Percentiles rank a stretch among this genome's conserved stretches.
Conservation (phyloP, 2,888 invertebrate species). For the Nasonovia ribisnigri region DNA sequence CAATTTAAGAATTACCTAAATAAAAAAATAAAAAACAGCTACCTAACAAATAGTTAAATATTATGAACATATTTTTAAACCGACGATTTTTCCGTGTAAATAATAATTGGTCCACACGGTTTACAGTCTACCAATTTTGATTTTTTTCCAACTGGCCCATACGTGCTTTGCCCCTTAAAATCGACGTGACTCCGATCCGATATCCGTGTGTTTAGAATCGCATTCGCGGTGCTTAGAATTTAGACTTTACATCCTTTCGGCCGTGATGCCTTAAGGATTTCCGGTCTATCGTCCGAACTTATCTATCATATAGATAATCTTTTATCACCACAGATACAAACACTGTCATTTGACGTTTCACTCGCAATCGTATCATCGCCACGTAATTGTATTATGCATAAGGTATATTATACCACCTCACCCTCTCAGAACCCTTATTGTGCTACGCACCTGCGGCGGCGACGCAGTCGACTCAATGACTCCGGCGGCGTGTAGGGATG, state of each 20-base stretch:
- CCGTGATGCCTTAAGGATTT: neutral
- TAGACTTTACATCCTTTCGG: neutral
- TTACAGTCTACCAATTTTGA: neutral
- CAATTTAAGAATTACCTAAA: neutral
- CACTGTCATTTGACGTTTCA: neutral
- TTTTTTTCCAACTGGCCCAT: neutral
- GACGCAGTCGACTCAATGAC: slow-evolving; percentile 20
- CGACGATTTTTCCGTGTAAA: neutral
- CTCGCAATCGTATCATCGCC: neutral
- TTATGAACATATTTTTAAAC: neutral
- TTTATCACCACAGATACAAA: neutral
- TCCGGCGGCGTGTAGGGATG: neutral
- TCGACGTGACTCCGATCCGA: neutral
- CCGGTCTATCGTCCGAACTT: neutral
- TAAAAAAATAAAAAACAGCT: neutral
- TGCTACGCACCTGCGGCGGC: neutral
- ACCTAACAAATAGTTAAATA: neutral
- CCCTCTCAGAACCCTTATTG: neutral
- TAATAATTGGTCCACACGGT: neutral
- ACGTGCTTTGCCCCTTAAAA: neutral
- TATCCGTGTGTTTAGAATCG: neutral
- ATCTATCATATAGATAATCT: neutral
- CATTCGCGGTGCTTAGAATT: neutral
- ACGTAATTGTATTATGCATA: neutral
- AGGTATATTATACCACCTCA: neutral